Evolutionary conservation across 2,888 invertebrate genomes (phyloP), one percentile per base, ranked within the genome.

Genomic region (Dasypogon diadema): DNA sequence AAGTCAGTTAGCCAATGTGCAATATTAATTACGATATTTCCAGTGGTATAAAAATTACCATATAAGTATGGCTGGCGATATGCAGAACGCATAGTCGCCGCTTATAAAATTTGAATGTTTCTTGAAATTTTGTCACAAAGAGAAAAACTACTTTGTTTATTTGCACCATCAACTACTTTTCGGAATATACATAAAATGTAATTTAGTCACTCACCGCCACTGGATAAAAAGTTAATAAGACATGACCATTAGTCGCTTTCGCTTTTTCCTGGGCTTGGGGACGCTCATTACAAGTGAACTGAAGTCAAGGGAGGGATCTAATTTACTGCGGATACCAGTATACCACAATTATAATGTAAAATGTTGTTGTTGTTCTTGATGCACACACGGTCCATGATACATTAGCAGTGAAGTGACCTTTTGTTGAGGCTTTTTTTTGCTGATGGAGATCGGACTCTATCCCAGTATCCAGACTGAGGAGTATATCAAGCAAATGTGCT

Each of bases 371-470:
- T 58, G 51, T 1, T 30, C 16, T 16, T 26, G 24, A n/a, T 60
- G 37, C 22, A 12, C 60, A 37, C 6, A 12, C n/a, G 3, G 8
- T 42, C 1, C n/a, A 12, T 12, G 37, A 37, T 37, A 37, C 21
- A 42, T 60, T 60, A 37, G 60, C 37, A 60, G 60, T 60, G n/a
- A n/a, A n/a, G n/a, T n/a, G n/a, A n/a, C n/a, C n/a, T 34, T 37
- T 37, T 37, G 34, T 60, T 60, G 22, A 8, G n/a, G 42, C 8
- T 2, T 12, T n/a, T 12, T 3, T 12, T 12, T 42, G 2, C 3
- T 30, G 8, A 8, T 30, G 8, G 8, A 5, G 4, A 5, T 8
- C 4, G 30, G 8, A 3, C 8, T 30, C 8, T 5, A 30, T 30
- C 30, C 30, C 30, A 3, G 30, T 8, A 30, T 30, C 30, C 37